phyloP scores from a whole-genome alignment of 2,113 vertebrate species.

The Sinocyclocheilus anshuiensis region DNA sequence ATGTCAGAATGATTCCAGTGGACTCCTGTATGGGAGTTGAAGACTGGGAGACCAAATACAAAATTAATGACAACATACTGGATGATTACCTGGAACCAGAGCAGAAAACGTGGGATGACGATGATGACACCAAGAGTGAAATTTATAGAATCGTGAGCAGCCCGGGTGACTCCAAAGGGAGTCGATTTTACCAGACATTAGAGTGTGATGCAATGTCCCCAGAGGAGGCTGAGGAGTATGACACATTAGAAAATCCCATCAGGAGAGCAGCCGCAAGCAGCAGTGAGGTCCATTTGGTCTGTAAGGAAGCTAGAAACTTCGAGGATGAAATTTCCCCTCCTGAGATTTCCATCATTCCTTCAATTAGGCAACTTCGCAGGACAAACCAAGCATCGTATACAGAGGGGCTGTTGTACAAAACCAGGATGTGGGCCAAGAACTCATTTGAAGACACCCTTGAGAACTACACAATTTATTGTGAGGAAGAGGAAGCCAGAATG shows the following conservation, averaged over 20 bases:
- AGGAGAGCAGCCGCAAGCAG: slow-evolving; percentile 67
- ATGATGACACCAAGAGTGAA: slow-evolving; percentile 70
- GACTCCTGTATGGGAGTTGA: slow-evolving; percentile 84
- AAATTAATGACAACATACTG: slow-evolving; percentile 78
- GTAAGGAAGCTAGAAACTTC: slow-evolving; percentile 70
- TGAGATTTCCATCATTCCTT: slow-evolving; percentile 75
- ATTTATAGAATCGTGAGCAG: slow-evolving; percentile 69
- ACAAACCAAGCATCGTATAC: slow-evolving; percentile 50
- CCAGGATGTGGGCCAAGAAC: slow-evolving; percentile 75
- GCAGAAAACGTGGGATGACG: slow-evolving; percentile 81
- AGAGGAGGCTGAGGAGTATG: slow-evolving; percentile 74
- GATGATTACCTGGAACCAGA: slow-evolving; percentile 84
- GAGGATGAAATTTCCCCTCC: slow-evolving; percentile 73
- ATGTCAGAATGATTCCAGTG: slow-evolving; percentile 83
- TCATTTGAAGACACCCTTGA: slow-evolving; percentile 68
- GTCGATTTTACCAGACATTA: slow-evolving; percentile 70
- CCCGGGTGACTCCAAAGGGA: slow-evolving; percentile 66
- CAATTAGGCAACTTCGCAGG: slow-evolving; percentile 60
- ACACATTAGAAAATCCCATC: slow-evolving; percentile 70
- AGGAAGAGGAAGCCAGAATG: slow-evolving; percentile 60
- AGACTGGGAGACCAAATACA: slow-evolving; percentile 82
- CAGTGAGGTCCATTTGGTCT: slow-evolving; percentile 68
- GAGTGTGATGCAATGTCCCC: slow-evolving; percentile 70
- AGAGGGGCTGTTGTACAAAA: slow-evolving; percentile 85
- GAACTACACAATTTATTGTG: slow-evolving; percentile 73